These are phyloP conservation scores for Scarus forsteni DNA, from an alignment of 2,797 vertebrate genomes.

Conservation along the genomic window DNA sequence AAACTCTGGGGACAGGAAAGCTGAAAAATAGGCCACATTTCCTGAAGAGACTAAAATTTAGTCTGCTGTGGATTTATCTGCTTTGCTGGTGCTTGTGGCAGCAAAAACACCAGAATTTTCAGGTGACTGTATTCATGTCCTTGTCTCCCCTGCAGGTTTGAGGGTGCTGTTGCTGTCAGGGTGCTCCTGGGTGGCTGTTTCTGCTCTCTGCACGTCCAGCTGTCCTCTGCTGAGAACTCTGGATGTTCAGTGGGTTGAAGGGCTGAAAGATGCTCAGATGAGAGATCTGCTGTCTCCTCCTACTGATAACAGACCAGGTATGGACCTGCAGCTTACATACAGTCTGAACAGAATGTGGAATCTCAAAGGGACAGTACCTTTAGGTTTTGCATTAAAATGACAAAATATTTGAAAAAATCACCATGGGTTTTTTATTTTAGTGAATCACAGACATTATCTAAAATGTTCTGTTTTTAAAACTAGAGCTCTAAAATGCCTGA, in stretches of 20 bases:
- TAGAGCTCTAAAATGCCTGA: too few species aligned
- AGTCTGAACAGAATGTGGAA: not conserved
- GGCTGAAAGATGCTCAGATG: slow-evolving; percentile 97
- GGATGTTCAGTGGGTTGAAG: slow-evolving; percentile 98
- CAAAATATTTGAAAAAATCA: not conserved
- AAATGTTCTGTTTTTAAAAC: too few species aligned
- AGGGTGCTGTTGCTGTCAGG: slow-evolving; percentile 92
- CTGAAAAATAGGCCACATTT: slow-evolving; percentile 29
- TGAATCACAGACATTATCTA: too few species aligned
- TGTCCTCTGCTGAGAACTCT: slow-evolving; percentile 93
- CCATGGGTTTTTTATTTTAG: too few species aligned
- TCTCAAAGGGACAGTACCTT: too few species aligned
- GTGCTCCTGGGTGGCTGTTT: slow-evolving; percentile 97
- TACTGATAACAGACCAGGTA: slow-evolving; percentile 96
- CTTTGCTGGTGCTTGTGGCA: not conserved
- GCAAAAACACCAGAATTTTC: not conserved
- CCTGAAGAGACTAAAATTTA: not conserved
- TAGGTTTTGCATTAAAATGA: not conserved
- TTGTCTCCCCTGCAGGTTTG: slow-evolving; percentile 84
- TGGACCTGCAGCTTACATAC: not conserved
- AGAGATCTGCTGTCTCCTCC: slow-evolving; percentile 94
- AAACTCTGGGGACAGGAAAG: slow-evolving; percentile 30
- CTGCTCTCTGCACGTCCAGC: slow-evolving; percentile 95
- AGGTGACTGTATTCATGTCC: not conserved
- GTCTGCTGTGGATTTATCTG: slow-evolving; percentile 7